Conservation (phyloP, 2,797 vertebrate species). For the Potorous gilbertii region DNA sequence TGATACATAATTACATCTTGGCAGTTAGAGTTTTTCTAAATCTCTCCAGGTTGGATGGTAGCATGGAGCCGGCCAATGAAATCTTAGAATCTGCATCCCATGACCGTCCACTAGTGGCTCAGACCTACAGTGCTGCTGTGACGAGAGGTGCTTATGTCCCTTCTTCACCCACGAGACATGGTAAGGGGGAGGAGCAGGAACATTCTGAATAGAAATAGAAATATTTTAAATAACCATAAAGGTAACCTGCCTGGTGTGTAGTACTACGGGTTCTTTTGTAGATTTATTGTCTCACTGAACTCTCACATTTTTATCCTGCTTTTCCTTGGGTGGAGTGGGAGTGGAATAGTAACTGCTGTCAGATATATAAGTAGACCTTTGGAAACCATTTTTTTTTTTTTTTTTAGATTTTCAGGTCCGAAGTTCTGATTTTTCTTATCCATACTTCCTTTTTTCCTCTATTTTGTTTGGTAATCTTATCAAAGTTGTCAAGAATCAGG, state of each 20-base stretch:
- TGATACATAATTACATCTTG: neutral
- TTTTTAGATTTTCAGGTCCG: neutral
- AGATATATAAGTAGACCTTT: neutral
- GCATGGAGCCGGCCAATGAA: constrained; percentile 93
- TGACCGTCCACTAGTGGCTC: constrained; percentile 93
- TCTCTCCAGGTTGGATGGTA: constrained; percentile 92
- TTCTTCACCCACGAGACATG: constrained; percentile 86
- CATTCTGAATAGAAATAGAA: neutral
- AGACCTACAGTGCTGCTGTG: constrained; percentile 90
- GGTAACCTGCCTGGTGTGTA: neutral
- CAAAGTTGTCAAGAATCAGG: rapidly evolving
- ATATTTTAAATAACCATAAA: constrained; percentile 30
- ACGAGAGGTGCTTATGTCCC: constrained; percentile 90
- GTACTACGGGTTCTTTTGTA: rapidly evolving
- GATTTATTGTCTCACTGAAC: rapidly evolving
- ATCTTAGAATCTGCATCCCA: constrained; percentile 95
- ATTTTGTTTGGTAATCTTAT: neutral
- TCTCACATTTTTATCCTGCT: rapidly evolving
- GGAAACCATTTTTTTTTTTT: too few relatives aligned
- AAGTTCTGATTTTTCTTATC: neutral
- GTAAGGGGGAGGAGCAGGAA: constrained; percentile 78
- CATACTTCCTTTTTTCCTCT: neutral
- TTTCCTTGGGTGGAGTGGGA: rapidly evolving
- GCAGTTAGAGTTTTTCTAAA: neutral
- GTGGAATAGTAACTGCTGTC: neutral